Conservation (phyloP, 1,140 invertebrate genomes). For the Drosophila kikkawai region DNA sequence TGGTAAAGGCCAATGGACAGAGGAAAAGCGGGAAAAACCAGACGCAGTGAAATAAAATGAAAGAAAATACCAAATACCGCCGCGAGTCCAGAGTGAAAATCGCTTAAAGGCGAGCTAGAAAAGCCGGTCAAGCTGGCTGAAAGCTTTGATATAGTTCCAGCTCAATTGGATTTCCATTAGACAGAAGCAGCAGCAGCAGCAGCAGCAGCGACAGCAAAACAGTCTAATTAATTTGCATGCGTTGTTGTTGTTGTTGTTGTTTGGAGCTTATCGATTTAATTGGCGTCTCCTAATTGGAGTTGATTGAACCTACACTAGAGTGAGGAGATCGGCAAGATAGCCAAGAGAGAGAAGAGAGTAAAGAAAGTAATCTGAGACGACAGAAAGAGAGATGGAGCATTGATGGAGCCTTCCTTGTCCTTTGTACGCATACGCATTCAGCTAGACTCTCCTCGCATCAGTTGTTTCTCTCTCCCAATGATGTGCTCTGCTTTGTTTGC, state of each 20-base stretch:
- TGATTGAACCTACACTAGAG: slow-evolving; percentile 61
- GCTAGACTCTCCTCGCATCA: slow-evolving; percentile 5
- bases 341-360: background rate
- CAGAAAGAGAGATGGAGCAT: background rate
- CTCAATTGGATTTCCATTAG: slow-evolving; percentile 54
- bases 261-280: slow-evolving; percentile 71
- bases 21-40: slow-evolving; percentile 70
- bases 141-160: slow-evolving; percentile 54
- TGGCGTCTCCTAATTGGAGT: slow-evolving; percentile 65
- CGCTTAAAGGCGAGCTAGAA: slow-evolving; percentile 26
- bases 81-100: slow-evolving; percentile 53
- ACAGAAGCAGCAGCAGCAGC: slow-evolving; percentile 3
- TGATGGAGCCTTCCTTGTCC: slow-evolving; percentile 3
- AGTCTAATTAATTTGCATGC: slow-evolving; percentile 73
- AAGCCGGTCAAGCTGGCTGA: slow-evolving; percentile 59
- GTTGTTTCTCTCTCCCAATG: background rate
- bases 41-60: slow-evolving; percentile 50
- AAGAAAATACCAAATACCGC: slow-evolving; percentile 8
- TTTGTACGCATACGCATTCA: slow-evolving; percentile 10
- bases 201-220: slow-evolving; percentile 15
- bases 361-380: slow-evolving; percentile 27
- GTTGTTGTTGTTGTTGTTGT: slow-evolving; percentile 31
- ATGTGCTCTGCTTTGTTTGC: slow-evolving; percentile 18
- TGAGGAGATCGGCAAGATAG: background rate
- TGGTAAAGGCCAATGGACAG: slow-evolving; percentile 52